These are phyloP conservation scores for Calameuta idolon DNA, from an alignment of 2,888 invertebrate genomes.

Conservation along the genomic window DNA sequence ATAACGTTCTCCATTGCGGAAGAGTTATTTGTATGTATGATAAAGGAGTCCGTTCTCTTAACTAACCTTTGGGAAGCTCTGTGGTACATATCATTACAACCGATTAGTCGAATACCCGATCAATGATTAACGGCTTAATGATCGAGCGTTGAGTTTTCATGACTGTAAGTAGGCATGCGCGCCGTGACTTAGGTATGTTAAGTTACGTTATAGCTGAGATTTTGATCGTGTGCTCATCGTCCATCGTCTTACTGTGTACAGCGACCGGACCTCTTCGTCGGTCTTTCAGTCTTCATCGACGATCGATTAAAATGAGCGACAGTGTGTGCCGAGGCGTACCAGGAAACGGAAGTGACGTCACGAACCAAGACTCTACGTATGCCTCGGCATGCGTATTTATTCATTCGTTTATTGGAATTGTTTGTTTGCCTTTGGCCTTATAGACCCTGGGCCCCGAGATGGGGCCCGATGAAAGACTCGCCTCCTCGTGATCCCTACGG, in stretches of 20 bases:
- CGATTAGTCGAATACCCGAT: background rate
- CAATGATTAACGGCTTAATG: background rate
- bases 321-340: constrained; percentile 45
- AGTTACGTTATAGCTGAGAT: background rate
- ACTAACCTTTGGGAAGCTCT: background rate
- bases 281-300: constrained; percentile 19
- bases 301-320: constrained; percentile 56
- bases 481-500: background rate
- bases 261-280: background rate
- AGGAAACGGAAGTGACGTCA: constrained; percentile 64
- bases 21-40: background rate
- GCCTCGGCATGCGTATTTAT: constrained; percentile 45
- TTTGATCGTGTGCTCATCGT: background rate
- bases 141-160: background rate
- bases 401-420: constrained; percentile 57
- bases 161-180: background rate
- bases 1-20: background rate
- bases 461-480: background rate
- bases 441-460: constrained; percentile 10
- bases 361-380: constrained; percentile 35
- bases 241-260: background rate
- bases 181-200: background rate
- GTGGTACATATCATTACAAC: background rate
- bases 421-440: constrained; percentile 47
- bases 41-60: background rate